Conservation (phyloP, 2,113 vertebrate genomes). For the Albula glossodonta region DNA sequence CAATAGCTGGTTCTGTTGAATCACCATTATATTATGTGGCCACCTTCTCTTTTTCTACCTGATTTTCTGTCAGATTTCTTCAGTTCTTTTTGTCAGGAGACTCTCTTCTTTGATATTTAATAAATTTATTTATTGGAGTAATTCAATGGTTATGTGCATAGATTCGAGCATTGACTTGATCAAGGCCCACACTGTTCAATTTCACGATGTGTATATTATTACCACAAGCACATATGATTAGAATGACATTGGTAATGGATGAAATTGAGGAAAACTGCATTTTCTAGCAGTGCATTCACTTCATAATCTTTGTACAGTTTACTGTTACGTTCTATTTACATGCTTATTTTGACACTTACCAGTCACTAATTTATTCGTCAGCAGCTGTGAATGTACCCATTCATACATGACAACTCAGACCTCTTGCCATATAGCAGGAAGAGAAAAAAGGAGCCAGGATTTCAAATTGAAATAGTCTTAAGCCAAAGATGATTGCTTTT, state of each 20-base stretch:
- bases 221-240: no score
- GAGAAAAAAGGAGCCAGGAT: slow-evolving; percentile 7
- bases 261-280: neutral
- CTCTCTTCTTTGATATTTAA: no score
- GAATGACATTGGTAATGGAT: no score
- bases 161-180: no score
- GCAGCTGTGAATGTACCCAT: neutral
- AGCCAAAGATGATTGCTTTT: slow-evolving; percentile 48
- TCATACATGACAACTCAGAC: slow-evolving; percentile 22
- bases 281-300: neutral
- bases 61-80: no score
- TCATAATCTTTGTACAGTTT: neutral
- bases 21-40: no score
- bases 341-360: slow-evolving; percentile 9
- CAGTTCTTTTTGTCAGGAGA: no score
- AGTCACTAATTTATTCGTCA: slow-evolving; percentile 21
- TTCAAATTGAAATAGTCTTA: slow-evolving; percentile 47
- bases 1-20: slow-evolving; percentile 45
- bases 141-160: neutral
- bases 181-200: no score
- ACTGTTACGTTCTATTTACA: neutral
- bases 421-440: slow-evolving; percentile 9
- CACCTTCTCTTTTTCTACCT: no score
- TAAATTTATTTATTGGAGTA: neutral
- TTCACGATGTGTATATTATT: no score